Percentiles rank a stretch among this genome's conserved stretches.
These are phyloP conservation scores for Drosophila jambulina DNA, from an alignment of 1,140 invertebrate species.

Conservation along the genomic window DNA sequence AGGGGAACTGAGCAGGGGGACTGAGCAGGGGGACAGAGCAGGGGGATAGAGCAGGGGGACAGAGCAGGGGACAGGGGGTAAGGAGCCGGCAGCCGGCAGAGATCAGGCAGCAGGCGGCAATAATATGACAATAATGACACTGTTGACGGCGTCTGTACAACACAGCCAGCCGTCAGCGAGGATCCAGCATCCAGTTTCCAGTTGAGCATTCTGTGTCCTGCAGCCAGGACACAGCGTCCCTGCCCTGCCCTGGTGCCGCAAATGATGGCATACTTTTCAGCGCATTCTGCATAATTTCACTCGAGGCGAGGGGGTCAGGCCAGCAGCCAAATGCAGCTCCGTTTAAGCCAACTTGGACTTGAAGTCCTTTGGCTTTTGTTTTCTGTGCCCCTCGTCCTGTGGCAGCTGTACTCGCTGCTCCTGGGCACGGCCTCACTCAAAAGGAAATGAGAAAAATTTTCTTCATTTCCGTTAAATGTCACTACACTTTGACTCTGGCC, in stretches of 20 bases:
- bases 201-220: neutral
- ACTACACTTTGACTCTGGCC: constrained; percentile 57
- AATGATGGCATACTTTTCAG: constrained; percentile 43
- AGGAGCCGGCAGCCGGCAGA: neutral
- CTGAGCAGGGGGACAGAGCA: neutral
- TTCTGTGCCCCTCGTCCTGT: neutral
- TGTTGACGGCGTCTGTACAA: constrained; percentile 50
- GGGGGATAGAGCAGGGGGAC: no score
- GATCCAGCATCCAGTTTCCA: neutral
- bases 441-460: constrained; percentile 81
- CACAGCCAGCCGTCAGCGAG: neutral
- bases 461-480: constrained; percentile 76
- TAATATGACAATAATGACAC: constrained; percentile 77
- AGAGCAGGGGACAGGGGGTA: neutral
- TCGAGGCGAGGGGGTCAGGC: neutral
- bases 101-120: constrained; percentile 49
- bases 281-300: constrained; percentile 44
- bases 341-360: constrained; percentile 37
- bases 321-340: constrained; percentile 24
- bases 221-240: no score
- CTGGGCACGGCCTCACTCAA: constrained; percentile 45
- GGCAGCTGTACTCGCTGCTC: constrained; percentile 11
- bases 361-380: constrained; percentile 32
- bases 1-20: neutral
- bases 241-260: constrained; percentile 10